Evolutionary conservation across 2,797 vertebrate species (phyloP).

Genomic region (Silurus lanzhouensis): DNA sequence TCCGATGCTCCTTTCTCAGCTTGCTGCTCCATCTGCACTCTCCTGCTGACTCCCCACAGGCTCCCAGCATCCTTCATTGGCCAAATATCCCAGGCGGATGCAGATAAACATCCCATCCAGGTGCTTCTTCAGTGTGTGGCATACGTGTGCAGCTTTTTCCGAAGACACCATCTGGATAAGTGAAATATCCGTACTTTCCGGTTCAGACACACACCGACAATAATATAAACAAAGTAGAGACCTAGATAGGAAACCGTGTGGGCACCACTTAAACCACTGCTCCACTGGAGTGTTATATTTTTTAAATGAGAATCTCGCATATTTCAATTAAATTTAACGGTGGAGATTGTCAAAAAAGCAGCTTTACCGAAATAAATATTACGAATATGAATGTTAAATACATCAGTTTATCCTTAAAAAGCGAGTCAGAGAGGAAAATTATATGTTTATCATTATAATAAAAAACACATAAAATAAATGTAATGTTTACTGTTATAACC

Average conservation of each 20-base stretch:
- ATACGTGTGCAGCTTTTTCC: not conserved
- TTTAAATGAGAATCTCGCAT: no score
- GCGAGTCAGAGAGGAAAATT: no score
- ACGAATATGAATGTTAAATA: no score
- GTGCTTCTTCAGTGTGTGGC: conserved; percentile 21
- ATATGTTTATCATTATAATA: no score
- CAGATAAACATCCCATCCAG: conserved; percentile 18
- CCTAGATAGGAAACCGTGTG: not conserved
- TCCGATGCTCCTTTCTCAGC: conserved; percentile 1
- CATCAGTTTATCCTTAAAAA: no score
- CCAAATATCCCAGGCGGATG: conserved; percentile 26
- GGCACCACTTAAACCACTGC: not conserved
- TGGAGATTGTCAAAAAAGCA: no score
- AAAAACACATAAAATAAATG: no score
- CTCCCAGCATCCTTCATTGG: conserved; percentile 1
- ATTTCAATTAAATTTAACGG: no score
- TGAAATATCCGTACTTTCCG: not conserved
- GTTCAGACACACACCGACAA: not conserved
- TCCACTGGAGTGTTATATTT: not conserved
- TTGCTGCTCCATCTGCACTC: conserved; percentile 14
- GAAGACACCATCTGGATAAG: conserved; percentile 5
- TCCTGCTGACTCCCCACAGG: conserved; percentile 33
- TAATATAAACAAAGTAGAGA: not conserved
- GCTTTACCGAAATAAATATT: no score
- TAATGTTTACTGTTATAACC: no score